These are phyloP conservation scores for Drosophila paracracens DNA, from an alignment of 2,888 invertebrate species.

Conservation along the genomic window DNA sequence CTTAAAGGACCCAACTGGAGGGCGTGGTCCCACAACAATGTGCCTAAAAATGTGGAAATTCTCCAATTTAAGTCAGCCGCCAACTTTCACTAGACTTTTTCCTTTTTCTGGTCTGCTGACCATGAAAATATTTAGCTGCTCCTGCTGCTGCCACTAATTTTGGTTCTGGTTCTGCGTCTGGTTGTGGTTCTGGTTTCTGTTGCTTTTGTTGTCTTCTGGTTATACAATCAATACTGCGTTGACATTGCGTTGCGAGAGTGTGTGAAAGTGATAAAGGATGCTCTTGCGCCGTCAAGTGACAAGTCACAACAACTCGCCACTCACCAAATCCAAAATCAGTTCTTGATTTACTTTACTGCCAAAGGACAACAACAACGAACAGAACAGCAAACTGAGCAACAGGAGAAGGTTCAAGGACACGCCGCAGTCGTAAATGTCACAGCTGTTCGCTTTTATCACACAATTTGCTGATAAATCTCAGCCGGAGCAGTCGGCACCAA, in stretches of 20 bases:
- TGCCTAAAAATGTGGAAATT: conserved; percentile 24
- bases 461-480: conserved; percentile 47
- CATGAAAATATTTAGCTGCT: conserved; percentile 66
- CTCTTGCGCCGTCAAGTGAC: conserved; percentile 15
- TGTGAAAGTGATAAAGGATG: conserved; percentile 71
- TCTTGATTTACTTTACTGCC: conserved; percentile 37
- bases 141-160: neutral
- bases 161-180: conserved; percentile 11
- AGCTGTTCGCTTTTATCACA: conserved; percentile 39
- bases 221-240: conserved; percentile 70
- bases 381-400: neutral
- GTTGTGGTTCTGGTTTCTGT: conserved; percentile 2
- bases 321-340: conserved; percentile 25
- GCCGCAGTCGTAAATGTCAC: conserved; percentile 40
- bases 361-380: conserved; percentile 21
- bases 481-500: conserved; percentile 31
- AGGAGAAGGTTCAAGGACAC: conserved; percentile 62
- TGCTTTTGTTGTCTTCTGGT: conserved; percentile 11
- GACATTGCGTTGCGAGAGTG: conserved; percentile 37
- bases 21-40: conserved; percentile 12
- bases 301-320: conserved; percentile 11
- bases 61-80: conserved; percentile 30
- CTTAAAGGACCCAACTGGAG: conserved; percentile 30
- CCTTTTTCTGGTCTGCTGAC: conserved; percentile 73
- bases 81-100: conserved; percentile 29